phyloP scores from a whole-genome alignment of 2,113 vertebrate species.

The Corapipo altera region DNA sequence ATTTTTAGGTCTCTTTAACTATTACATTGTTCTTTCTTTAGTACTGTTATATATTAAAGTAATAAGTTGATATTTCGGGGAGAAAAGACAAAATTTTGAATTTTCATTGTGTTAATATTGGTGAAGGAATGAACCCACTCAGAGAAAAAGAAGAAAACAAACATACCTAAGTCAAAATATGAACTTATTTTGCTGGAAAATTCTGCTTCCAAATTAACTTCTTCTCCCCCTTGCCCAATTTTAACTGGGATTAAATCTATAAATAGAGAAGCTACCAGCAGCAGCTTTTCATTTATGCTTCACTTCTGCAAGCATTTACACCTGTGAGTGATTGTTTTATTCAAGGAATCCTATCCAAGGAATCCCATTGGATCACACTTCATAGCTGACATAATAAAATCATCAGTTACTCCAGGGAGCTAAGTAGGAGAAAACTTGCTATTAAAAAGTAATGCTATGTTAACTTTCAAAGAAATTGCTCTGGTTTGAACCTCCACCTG shows the following conservation, averaged over 20 bases:
- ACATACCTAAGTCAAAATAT: background rate
- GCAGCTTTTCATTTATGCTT: background rate
- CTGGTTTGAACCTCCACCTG: constrained; percentile 52
- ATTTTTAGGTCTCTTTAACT: background rate
- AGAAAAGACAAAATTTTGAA: background rate
- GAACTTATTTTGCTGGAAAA: background rate
- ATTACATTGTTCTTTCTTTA: background rate
- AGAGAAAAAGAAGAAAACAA: background rate
- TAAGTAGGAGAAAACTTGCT: background rate
- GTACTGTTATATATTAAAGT: background rate
- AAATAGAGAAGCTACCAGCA: background rate
- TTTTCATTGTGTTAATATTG: background rate
- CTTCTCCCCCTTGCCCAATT: background rate
- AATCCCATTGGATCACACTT: background rate
- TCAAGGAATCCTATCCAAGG: background rate
- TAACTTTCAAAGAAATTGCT: background rate
- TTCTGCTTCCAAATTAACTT: background rate
- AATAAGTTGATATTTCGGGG: background rate
- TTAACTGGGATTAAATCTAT: background rate
- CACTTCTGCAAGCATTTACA: background rate
- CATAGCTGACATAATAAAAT: background rate
- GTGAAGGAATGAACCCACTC: background rate
- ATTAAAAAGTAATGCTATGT: background rate
- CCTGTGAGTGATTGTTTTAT: background rate
- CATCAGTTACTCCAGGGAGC: background rate